Base-by-base conservation (phyloP, 2,797 vertebrate species). In the Lates japonicus region DNA sequence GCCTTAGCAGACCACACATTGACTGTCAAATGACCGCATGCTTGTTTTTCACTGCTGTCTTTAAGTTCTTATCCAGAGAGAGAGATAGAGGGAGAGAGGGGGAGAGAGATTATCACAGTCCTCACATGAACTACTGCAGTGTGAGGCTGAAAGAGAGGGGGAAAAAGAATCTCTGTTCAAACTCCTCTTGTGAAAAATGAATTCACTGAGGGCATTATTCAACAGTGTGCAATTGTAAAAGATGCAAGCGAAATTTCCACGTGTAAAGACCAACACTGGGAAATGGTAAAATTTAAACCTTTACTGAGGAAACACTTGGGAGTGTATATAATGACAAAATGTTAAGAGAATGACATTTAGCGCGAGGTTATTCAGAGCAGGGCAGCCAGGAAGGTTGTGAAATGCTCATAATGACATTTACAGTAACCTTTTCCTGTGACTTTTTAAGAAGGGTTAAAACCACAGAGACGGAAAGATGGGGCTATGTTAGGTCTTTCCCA, bases 371-470 rank as follows among this genome's bases (percentile, higher is more conserved):
- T 84, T 88, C 78, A 73, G 86, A 76, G 79, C 74, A 64, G 70
- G 73, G 75, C 63, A 41, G 57, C 52, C 44, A 11, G 62, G 76
- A 64, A 79, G 81, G 84, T 84, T 82, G 86, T 67, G 85, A 81
- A 90, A 89, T 66, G 81, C 80, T 74, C 87, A 84, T 90, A 81
- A 88, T 92, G 91, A 86, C 88, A 93, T 94, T 93, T 93, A 88
- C 79, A 83, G 86, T 89, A 93, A 94, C 92, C 93, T 93, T 94
- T 94, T 78, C 80, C 70, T 49, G 80, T 91, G 93, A 89, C 90
- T 93, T 93, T 92, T 92, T 84, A 87, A 90, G 87, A 91, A 87
- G 90, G 92, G 90, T 93, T 93, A 93, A 94, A 93, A 90, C 88
- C 91, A 91, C 86, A 85, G 91, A 84, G 84, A 88, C 13, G 80